These are phyloP conservation scores for Elachura formosa DNA, from an alignment of 2,113 vertebrate species.

Conservation along the genomic window DNA sequence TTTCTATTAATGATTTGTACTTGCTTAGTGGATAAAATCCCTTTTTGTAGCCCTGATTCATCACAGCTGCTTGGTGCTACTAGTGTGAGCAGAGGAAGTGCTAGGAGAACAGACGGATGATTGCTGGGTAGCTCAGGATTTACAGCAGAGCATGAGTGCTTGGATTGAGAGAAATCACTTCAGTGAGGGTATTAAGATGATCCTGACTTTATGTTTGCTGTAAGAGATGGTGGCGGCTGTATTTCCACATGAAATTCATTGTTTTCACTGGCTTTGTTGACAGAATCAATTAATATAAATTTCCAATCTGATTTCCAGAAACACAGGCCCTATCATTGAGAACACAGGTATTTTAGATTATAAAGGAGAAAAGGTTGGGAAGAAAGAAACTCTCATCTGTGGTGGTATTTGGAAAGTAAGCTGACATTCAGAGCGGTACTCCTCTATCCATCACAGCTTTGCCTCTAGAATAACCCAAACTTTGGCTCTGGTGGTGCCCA, in stretches of 20 bases:
- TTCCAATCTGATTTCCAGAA: not conserved
- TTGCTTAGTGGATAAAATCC: conserved; percentile 28
- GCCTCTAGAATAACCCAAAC: not conserved
- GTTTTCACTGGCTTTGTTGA: not conserved
- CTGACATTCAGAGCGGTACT: not conserved
- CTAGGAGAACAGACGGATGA: rapidly evolving
- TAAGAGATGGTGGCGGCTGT: not conserved
- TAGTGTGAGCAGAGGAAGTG: not conserved
- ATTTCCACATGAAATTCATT: not conserved
- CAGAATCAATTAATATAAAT: not conserved
- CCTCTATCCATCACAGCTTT: not conserved
- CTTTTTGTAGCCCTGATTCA: not conserved
- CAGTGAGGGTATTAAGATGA: not conserved
- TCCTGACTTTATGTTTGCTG: not conserved
- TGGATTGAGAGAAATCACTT: not conserved
- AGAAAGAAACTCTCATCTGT: not conserved
- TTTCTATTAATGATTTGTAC: conserved; percentile 57
- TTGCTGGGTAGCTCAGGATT: not conserved
- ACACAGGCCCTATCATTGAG: no score
- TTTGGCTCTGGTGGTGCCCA: not conserved
- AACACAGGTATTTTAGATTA: not conserved
- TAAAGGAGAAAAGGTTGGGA: not conserved
- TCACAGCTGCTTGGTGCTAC: conserved; percentile 1
- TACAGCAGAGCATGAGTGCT: not conserved
- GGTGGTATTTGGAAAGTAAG: not conserved